Conservation (phyloP, 2,797 vertebrate genomes). For the Thaleichthys pacificus region DNA sequence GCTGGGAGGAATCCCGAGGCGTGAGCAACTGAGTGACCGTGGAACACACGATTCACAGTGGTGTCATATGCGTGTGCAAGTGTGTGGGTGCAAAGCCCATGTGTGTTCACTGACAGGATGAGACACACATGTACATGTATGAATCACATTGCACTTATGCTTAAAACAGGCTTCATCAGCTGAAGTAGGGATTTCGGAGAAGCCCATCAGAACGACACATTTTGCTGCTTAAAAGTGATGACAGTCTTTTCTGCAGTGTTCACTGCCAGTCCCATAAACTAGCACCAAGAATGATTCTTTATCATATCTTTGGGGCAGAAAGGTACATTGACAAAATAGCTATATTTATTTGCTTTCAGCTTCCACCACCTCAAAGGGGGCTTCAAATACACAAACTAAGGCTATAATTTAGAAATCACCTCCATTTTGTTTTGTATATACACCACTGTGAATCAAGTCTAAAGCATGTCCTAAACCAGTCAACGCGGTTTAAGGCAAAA, state of each 20-base stretch:
- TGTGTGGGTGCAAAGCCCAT: too few species aligned
- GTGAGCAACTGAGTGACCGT: not conserved
- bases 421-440: not conserved
- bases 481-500: not conserved
- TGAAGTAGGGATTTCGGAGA: not conserved
- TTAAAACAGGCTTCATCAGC: too few species aligned
- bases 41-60: not conserved
- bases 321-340: not conserved
- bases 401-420: not conserved
- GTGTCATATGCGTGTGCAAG: too few species aligned
- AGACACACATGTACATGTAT: too few species aligned
- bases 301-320: not conserved
- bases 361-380: not conserved
- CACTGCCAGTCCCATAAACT: not conserved
- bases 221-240: not conserved
- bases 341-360: not conserved
- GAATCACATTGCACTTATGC: too few species aligned
- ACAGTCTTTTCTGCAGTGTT: not conserved
- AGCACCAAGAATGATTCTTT: not conserved
- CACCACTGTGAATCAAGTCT: not conserved
- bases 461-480: not conserved
- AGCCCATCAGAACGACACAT: not conserved
- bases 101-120: too few species aligned
- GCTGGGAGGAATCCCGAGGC: not conserved
- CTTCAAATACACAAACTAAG: not conserved